These are phyloP conservation scores for Agelas oroides DNA, from an alignment of 37 sponge, comb jelly and placozoan species.

Conservation along the genomic window DNA sequence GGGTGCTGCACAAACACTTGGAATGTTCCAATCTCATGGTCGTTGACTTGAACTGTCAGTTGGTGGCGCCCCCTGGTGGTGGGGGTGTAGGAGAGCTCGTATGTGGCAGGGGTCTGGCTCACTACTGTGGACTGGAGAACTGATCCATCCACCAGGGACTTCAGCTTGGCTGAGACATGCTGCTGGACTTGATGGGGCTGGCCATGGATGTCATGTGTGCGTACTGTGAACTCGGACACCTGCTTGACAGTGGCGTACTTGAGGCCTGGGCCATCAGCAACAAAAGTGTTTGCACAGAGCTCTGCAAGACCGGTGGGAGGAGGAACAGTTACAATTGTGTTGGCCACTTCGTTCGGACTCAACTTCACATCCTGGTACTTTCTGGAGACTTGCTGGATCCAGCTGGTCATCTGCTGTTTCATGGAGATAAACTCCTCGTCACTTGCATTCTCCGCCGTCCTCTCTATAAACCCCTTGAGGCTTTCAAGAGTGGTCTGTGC, in stretches of 20 bases:
- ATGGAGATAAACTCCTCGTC: slow-evolving; percentile 23
- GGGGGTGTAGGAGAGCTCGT: background rate
- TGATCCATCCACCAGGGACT: slow-evolving; percentile 19
- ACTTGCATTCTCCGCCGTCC: background rate
- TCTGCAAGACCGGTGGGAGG: background rate
- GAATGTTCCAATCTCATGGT: background rate
- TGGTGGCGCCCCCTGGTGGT: background rate
- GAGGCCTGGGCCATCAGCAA: background rate
- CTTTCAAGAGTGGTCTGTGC: background rate
- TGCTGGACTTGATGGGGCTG: too few relatives aligned
- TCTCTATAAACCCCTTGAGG: slow-evolving; percentile 10
- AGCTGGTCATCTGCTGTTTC: background rate
- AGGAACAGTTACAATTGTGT: slow-evolving; percentile 1
- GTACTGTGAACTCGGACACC: too few relatives aligned
- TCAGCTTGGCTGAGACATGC: background rate
- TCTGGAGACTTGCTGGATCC: background rate
- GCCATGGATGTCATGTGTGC: too few relatives aligned
- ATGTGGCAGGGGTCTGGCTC: background rate
- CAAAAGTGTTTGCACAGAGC: background rate
- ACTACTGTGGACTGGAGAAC: background rate
- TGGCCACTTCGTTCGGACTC: background rate
- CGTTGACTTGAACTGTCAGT: slow-evolving; percentile 5
- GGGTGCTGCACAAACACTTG: slow-evolving; percentile 10
- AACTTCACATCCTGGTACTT: slow-evolving; percentile 3
- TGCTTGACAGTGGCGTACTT: slow-evolving; percentile 1